Evolutionary conservation across 2,113 vertebrate species (phyloP).

Genomic region (Laterallus jamaicensis): DNA sequence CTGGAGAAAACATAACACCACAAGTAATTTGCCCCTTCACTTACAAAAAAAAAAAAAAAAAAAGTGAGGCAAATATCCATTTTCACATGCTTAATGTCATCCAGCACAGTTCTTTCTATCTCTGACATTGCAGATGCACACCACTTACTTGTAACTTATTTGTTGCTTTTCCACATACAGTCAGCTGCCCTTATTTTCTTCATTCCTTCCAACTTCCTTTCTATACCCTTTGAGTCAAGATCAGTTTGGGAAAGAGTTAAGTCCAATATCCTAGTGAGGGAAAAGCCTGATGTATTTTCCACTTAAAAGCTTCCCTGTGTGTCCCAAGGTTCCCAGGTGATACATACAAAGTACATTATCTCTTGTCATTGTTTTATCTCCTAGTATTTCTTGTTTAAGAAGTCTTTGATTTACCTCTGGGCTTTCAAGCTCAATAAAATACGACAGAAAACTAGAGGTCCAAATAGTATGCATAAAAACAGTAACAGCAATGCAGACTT

Average conservation of each 20-base stretch:
- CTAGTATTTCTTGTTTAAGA: not conserved
- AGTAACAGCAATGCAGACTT: not conserved
- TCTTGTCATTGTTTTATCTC: slow-evolving; percentile 15
- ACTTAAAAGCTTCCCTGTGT: slow-evolving; percentile 33
- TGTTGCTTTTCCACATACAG: not conserved
- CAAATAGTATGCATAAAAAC: not conserved
- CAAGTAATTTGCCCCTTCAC: not conserved
- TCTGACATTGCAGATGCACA: accelerated
- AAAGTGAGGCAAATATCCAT: not conserved
- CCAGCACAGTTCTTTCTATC: not conserved
- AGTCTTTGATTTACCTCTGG: not conserved
- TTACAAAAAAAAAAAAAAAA: not conserved
- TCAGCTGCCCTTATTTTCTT: not conserved
- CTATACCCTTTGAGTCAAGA: not conserved
- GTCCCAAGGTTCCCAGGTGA: not conserved
- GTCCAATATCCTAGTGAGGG: not conserved
- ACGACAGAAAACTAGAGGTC: not conserved
- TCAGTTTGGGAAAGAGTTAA: slow-evolving; percentile 10
- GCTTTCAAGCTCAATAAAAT: not conserved
- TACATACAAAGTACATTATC: slow-evolving; percentile 1
- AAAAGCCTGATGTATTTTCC: slow-evolving; percentile 26
- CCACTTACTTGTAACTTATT: not conserved
- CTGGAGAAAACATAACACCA: not conserved
- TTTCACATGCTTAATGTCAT: not conserved
- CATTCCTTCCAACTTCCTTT: not conserved